Percentiles rank a stretch among this genome's conserved stretches.
These are phyloP conservation scores for Auanema freiburgensis DNA, from an alignment of 2,888 invertebrate genomes.

Conservation along the genomic window DNA sequence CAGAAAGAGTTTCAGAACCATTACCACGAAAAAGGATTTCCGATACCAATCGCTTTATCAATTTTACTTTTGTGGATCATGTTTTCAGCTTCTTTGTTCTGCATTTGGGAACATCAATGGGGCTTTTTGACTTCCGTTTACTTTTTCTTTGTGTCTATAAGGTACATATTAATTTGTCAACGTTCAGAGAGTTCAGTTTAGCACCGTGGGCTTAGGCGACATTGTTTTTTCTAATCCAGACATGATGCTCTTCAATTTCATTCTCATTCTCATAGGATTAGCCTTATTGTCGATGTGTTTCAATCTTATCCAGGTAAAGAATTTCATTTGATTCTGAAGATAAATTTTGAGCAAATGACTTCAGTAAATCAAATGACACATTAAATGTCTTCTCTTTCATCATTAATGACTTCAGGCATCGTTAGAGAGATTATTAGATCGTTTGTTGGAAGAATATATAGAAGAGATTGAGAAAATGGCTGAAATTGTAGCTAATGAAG, in stretches of 20 bases:
- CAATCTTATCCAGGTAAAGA: constrained; percentile 48
- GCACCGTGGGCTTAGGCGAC: constrained; percentile 63
- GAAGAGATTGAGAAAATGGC: constrained; percentile 62
- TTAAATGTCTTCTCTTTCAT: no score
- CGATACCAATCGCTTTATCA: constrained; percentile 59
- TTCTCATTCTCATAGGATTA: constrained; percentile 60
- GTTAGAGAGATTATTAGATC: constrained; percentile 49
- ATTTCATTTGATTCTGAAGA: not conserved
- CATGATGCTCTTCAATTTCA: constrained; percentile 62
- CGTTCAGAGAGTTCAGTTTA: constrained; percentile 23
- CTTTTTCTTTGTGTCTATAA: constrained; percentile 63
- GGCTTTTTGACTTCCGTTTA: constrained; percentile 55
- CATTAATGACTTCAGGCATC: constrained; percentile 29
- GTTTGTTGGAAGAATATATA: constrained; percentile 56
- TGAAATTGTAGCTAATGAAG: constrained; percentile 49
- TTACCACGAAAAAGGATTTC: constrained; percentile 36
- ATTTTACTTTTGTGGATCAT: constrained; percentile 60
- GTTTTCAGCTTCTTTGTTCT: constrained; percentile 47
- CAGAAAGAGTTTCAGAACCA: constrained; percentile 32
- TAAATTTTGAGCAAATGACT: not conserved
- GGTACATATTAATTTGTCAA: constrained; percentile 25
- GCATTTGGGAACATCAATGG: constrained; percentile 44
- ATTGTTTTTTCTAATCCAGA: constrained; percentile 60
- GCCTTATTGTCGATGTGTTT: constrained; percentile 63
- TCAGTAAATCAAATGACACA: not conserved